phyloP scores from a whole-genome alignment of 1,140 invertebrate species.

The Diorhabda carinulata region DNA sequence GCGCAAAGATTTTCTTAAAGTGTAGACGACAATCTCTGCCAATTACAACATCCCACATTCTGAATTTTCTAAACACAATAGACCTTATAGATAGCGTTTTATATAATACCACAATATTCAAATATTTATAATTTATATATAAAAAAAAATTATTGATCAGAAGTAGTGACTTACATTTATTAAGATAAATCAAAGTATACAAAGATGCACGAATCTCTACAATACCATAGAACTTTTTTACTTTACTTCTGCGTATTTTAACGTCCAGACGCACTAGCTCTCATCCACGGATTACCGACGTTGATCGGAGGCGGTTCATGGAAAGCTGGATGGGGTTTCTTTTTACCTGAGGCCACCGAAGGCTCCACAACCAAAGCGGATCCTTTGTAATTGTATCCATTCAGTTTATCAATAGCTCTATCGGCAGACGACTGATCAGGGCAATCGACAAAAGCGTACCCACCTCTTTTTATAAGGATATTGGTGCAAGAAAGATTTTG shows the following conservation, averaged over 20 bases:
- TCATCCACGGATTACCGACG: conserved; percentile 6
- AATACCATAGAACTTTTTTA: too few species aligned
- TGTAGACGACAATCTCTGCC: too few species aligned
- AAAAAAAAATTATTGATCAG: too few species aligned
- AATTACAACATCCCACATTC: too few species aligned
- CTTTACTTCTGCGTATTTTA: background rate
- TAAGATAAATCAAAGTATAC: too few species aligned
- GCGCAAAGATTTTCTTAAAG: too few species aligned
- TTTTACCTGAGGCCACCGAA: conserved; percentile 59
- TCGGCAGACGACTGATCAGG: conserved; percentile 76
- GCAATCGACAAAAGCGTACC: conserved; percentile 84
- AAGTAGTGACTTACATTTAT: too few species aligned
- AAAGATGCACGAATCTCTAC: too few species aligned
- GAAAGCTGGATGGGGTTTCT: conserved; percentile 42
- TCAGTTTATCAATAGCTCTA: conserved; percentile 75
- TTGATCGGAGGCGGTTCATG: conserved; percentile 2
- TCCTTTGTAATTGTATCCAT: conserved; percentile 62
- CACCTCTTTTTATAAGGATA: conserved; percentile 75
- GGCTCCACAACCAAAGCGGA: conserved; percentile 60
- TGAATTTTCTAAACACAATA: too few species aligned
- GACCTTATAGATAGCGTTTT: too few species aligned
- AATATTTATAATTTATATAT: too few species aligned
- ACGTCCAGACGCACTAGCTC: conserved; percentile 9
- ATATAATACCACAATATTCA: too few species aligned
- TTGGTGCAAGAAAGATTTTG: conserved; percentile 70